phyloP scores from a whole-genome alignment of 2,888 invertebrate species.

The Fabriciana adippe region DNA sequence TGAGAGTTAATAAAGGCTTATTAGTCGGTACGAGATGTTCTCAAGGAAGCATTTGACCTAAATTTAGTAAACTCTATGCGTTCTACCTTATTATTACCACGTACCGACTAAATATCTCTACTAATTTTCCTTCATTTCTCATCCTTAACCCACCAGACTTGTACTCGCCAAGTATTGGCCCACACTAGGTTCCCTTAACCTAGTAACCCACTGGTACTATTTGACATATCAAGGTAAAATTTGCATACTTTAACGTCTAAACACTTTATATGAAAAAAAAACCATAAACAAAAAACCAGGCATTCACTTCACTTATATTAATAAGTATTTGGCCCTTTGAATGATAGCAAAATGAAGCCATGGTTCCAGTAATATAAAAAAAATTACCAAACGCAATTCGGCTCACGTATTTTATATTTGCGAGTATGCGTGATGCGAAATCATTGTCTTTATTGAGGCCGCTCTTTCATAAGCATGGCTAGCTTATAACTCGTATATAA shows the following conservation, averaged over 20 bases:
- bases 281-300: no score
- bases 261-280: no score
- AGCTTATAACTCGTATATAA: constrained; percentile 1
- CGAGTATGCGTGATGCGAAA: constrained; percentile 33
- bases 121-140: not conserved
- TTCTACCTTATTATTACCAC: not conserved
- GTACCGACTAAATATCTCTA: not conserved
- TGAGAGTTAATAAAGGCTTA: constrained; percentile 9
- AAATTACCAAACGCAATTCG: constrained; percentile 20
- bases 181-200: no score
- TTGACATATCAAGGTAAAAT: no score
- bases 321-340: not conserved
- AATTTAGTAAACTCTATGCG: constrained; percentile 6
- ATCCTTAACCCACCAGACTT: not conserved
- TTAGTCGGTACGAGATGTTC: constrained; percentile 13
- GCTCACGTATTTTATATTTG: constrained; percentile 34
- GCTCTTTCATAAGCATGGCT: constrained; percentile 25
- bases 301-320: not conserved
- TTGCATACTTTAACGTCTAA: no score
- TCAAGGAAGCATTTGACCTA: constrained; percentile 12
- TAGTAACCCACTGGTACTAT: no score
- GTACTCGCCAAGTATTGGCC: no score
- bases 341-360: constrained; percentile 4
- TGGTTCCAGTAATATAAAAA: constrained; percentile 19
- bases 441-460: constrained; percentile 32